phyloP scores from a whole-genome alignment of 2,113 vertebrate genomes.

The Labeo rohita region DNA sequence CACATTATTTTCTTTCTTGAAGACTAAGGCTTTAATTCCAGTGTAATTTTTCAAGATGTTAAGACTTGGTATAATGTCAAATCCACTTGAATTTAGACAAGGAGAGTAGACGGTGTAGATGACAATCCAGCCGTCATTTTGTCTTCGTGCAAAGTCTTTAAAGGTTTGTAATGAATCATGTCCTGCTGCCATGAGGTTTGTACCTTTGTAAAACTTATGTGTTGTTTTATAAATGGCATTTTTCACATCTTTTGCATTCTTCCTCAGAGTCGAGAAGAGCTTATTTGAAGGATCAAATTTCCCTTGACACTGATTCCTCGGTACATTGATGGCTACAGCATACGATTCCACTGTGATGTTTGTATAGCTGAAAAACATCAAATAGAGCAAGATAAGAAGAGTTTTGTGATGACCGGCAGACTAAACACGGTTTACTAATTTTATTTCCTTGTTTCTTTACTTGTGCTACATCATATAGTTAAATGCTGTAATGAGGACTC shows the following conservation, averaged over 20 bases:
- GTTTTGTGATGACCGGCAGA: not conserved
- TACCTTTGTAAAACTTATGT: not conserved
- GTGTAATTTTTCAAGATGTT: not conserved
- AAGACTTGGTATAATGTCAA: not conserved
- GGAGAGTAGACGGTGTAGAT: constrained; percentile 30
- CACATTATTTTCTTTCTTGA: not conserved
- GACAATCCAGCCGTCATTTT: not conserved
- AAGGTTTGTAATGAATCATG: not conserved
- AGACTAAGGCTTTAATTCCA: constrained; percentile 9
- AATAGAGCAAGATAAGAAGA: no score
- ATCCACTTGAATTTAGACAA: not conserved
- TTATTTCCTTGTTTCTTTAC: not conserved
- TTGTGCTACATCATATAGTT: not conserved
- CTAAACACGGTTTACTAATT: not conserved
- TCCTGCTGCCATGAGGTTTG: constrained; percentile 5
- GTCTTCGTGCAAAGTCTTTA: not conserved
- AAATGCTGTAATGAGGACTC: no score
- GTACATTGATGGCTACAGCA: constrained; percentile 18
- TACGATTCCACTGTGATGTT: not conserved
- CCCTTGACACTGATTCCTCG: not conserved
- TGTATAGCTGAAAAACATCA: not conserved
- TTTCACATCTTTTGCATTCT: not conserved
- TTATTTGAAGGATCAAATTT: not conserved
- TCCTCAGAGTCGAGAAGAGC: not conserved
- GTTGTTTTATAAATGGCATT: not conserved